Percentiles rank a stretch among this genome's conserved stretches.
These are phyloP conservation scores for Tupaia tana DNA, from an alignment of 2,113 vertebrate genomes.

Conservation along the genomic window DNA sequence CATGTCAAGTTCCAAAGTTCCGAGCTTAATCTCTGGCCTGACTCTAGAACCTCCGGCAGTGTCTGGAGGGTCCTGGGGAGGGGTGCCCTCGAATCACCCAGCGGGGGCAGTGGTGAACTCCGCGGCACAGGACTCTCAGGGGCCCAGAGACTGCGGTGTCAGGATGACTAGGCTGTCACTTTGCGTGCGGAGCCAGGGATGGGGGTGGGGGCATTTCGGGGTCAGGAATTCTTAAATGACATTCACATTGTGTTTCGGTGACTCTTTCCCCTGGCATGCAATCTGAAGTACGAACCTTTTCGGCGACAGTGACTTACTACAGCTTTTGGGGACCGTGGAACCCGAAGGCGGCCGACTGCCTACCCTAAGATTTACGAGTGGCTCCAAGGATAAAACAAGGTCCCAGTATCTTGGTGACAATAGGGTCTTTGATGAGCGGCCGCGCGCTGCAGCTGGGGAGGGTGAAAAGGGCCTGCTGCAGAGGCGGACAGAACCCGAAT, in stretches of 20 bases:
- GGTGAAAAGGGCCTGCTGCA: not conserved
- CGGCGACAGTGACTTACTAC: not conserved
- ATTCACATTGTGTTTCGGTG: not conserved
- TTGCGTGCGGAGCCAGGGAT: too few relatives aligned
- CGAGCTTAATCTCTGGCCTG: not conserved
- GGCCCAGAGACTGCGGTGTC: not conserved
- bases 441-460: not conserved
- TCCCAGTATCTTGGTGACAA: conserved; percentile 59
- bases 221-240: not conserved
- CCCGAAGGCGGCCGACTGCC: conserved; percentile 35
- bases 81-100: not conserved
- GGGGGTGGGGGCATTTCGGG: not conserved
- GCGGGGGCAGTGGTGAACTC: not conserved
- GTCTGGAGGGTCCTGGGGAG: not conserved
- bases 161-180: not conserved
- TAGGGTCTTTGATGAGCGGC: conserved; percentile 38
- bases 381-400: conserved; percentile 58
- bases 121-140: not conserved
- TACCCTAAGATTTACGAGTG: conserved; percentile 40
- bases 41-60: not conserved
- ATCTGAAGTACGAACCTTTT: not conserved
- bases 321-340: conserved; percentile 7
- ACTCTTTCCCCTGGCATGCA: not conserved
- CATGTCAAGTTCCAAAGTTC: not conserved
- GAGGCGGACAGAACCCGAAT: not conserved